Percentiles rank a stretch among this genome's conserved stretches.
Conservation (phyloP, 64 coral and sea anemone genomes). For the Pocillopora verrucosa region DNA sequence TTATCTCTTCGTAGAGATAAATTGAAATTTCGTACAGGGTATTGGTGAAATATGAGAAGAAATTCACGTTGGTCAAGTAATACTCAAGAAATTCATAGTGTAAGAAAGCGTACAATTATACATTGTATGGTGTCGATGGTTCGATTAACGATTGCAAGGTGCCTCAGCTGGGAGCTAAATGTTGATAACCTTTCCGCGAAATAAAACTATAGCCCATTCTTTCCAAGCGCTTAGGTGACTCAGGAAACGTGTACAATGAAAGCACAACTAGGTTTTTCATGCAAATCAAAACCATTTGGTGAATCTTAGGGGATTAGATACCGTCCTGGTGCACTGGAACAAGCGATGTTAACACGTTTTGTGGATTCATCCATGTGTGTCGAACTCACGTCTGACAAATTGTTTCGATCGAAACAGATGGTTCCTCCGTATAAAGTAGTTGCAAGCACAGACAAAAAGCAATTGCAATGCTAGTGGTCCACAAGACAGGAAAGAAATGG, state of each 20-base stretch:
- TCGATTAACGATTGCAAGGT: neutral
- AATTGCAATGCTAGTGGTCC: neutral
- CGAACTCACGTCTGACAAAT: neutral
- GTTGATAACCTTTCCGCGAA: neutral
- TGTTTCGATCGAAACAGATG: neutral
- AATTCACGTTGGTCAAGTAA: neutral
- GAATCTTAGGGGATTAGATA: neutral
- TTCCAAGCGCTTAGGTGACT: neutral
- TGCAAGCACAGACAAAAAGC: neutral
- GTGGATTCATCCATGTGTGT: neutral
- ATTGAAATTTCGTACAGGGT: neutral
- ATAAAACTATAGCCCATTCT: neutral
- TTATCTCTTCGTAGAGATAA: neutral
- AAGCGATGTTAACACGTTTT: neutral
- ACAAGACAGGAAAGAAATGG: neutral
- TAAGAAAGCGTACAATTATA: neutral
- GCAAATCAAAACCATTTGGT: slow-evolving; percentile 10
- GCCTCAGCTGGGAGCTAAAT: neutral
- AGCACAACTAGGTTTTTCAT: neutral
- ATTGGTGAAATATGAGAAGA: neutral
- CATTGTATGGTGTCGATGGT: neutral
- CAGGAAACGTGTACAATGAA: no score
- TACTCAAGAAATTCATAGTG: neutral
- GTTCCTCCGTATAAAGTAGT: neutral
- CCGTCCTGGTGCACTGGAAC: neutral